Base-by-base conservation (phyloP, 2,797 vertebrate species). In the Cottoperca gobio region DNA sequence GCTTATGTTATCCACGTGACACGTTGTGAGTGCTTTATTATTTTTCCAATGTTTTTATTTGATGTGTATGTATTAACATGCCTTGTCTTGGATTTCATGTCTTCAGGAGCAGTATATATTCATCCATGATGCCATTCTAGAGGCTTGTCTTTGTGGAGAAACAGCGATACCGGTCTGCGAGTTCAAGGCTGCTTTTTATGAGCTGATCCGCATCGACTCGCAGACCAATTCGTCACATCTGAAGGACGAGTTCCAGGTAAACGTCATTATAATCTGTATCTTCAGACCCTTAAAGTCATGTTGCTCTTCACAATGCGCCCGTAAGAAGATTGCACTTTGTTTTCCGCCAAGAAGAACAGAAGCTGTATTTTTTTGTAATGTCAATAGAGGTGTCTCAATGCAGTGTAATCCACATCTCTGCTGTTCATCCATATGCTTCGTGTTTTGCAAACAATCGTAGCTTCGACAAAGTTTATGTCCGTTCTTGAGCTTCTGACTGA, bases 181-280 rank as follows among this genome's bases (percentile, higher is more conserved):
- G 95, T 99, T 97, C 92, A 99, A 99, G 95, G 97, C 96, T 49
- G 97, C 98, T 35, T 99, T 97, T 93, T 99, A 99, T 82, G 98
- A 99, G 93, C 98, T 99, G 96, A 99, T 99, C 93, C 96, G 98
- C 94, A 99, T 99, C 94, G 98, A 99, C 92, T 99, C 97, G 52
- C 98, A 99, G 93, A 99, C 97, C 85, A 99, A 99, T 93, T 99
- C 98, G 8, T 99, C 97, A 0, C 98, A 99, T 92, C 96, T 99
- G 87, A 99, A 99, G 95, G 98, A 99, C 63, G 98, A 99, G 93
- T 99, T 99, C 92, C 98, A 99, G 97, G 98, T 99, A 83, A 88
- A 37, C 10, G 17, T 13, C 6, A 57, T 10, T 40, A 4, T 10
- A 17, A 37, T 71, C 12, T 60, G 14, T 48, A 2, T 28, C 26